Percentiles rank a stretch among this genome's conserved stretches.
phyloP scores from a whole-genome alignment of 2,113 vertebrate species.

The Triplophysa siluroides region DNA sequence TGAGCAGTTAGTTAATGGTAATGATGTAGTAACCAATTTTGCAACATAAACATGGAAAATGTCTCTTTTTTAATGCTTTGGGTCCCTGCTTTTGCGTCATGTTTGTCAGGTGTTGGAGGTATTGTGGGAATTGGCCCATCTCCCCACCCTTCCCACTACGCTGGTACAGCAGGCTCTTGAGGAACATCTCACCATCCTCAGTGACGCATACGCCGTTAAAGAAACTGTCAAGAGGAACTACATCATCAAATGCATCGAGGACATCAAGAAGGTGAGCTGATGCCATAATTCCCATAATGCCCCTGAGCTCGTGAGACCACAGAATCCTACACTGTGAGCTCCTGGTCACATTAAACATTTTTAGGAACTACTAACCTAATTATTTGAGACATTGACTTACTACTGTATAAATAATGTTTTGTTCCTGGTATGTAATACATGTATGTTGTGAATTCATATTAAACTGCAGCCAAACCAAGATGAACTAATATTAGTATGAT shows the following conservation, averaged over 20 bases:
- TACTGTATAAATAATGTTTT: no score
- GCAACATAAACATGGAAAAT: neutral
- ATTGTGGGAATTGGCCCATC: conserved; percentile 96
- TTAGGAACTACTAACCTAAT: no score
- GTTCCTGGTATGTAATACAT: no score
- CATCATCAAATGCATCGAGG: conserved; percentile 98
- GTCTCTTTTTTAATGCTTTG: conserved; percentile 8
- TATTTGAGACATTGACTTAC: no score
- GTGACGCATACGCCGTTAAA: conserved; percentile 96
- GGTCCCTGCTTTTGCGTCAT: neutral
- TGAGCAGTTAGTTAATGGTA: no score
- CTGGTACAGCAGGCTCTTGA: conserved; percentile 95
- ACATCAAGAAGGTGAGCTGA: conserved; percentile 91
- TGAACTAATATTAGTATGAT: no score
- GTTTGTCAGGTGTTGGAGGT: conserved; percentile 89
- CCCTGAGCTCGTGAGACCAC: neutral
- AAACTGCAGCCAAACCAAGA: no score
- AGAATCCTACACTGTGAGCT: neutral
- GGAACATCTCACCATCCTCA: conserved; percentile 95
- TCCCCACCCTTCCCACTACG: conserved; percentile 87
- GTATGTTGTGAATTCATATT: no score
- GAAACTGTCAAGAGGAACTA: conserved; percentile 93
- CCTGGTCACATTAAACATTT: neutral
- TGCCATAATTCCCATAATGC: neutral
- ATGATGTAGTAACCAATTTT: no score